Base-by-base conservation (phyloP, 92 coral and sea anemone species). In the Pocillopora meandrina region DNA sequence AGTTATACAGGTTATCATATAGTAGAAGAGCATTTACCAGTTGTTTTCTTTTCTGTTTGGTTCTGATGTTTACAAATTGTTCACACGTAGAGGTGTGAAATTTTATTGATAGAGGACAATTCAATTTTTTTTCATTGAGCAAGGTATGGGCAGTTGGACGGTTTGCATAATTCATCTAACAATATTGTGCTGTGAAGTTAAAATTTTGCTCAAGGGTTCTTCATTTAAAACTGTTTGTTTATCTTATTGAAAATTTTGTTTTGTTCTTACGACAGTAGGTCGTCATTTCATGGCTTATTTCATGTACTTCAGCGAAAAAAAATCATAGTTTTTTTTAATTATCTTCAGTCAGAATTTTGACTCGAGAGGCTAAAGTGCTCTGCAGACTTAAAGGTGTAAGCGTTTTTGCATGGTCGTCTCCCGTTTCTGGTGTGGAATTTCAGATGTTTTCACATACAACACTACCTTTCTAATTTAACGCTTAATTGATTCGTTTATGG, bases 11-110 rank as follows among this genome's bases (percentile, higher is more conserved):
- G 86, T 83, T 61, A 12, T 62, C 10, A 10, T n/a, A 73, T 31
- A 74, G 65, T 56, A 21, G 36, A 17, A 52, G 72, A 14, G 62
- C 74, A 33, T 33, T 18, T 56, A 83, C 86, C 86, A 74, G 86
- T 65, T 83, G 86, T 83, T 73, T 83, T 7, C 31, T 20, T 17
- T n/a, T 16, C 42, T 70, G 52, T 42, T 42, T 42, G 8, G 52
- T 42, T 42, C 52, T 42, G n/a, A 64, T 82, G 73, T 82, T 73
- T 74, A 64, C 42, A 35, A 20, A n/a, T 5, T 34, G n/a, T 34
- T 47, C 47, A 36, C 14, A 64, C 14, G 42, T 5, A 59, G 18
- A 59, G 62, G 23, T 70, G 56, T 70, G 74, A 70, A 70, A 70
- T 13, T 65, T 20, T 65, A 11, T 6, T 2, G 11, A 9, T 34